These are phyloP conservation scores for Raja brachyura DNA, from an alignment of 2,113 vertebrate genomes.

Conservation along the genomic window DNA sequence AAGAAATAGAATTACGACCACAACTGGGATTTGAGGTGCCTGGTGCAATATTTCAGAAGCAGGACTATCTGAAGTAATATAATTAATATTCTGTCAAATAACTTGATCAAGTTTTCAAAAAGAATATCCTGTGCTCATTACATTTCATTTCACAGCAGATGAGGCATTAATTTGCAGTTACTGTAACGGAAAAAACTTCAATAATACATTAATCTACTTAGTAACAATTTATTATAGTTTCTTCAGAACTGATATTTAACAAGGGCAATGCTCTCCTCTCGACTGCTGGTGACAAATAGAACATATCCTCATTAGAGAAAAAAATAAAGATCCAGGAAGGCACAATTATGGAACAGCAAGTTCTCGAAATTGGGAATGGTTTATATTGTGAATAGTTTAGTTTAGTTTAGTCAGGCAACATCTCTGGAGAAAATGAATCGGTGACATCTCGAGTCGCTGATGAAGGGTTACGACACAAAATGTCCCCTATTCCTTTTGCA, in stretches of 20 bases:
- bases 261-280: background rate
- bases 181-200: constrained; percentile 33
- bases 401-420: no score
- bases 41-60: background rate
- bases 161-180: constrained; percentile 32
- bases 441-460: no score
- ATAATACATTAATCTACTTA: constrained; percentile 34
- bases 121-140: constrained; percentile 28
- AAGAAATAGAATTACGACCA: background rate
- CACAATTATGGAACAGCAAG: background rate
- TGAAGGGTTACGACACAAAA: no score
- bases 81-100: constrained; percentile 22
- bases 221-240: constrained; percentile 28
- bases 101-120: constrained; percentile 34
- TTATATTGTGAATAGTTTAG: background rate
- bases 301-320: background rate
- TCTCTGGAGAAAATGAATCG: no score
- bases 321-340: background rate
- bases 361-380: background rate
- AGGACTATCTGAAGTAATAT: background rate
- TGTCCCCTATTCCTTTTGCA: no score
- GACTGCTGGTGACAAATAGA: background rate
- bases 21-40: background rate
- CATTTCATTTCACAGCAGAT: constrained; percentile 29
- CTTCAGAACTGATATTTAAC: constrained; percentile 9